Evolutionary conservation across 2,888 invertebrate genomes (phyloP).

Genomic region (Lasius platythorax): DNA sequence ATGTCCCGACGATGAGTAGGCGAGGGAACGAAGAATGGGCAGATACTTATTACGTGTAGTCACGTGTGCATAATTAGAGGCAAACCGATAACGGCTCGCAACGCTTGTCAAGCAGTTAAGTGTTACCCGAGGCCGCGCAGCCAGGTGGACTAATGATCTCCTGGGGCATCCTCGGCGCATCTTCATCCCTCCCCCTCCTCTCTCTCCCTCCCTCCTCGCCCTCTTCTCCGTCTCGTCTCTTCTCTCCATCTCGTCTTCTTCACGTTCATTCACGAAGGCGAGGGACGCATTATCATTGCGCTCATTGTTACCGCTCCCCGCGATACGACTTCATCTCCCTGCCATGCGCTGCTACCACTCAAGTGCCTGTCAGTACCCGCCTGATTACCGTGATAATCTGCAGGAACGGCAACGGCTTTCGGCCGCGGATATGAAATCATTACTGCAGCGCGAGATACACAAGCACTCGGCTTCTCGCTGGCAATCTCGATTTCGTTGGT

Average conservation of each 20-base stretch:
- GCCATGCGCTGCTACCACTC: conserved; percentile 66
- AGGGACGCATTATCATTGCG: conserved; percentile 78
- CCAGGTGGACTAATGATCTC: conserved; percentile 82
- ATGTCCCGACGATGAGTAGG: conserved; percentile 10
- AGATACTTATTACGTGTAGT: conserved; percentile 59
- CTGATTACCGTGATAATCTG: conserved; percentile 71
- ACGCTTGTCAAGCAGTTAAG: conserved; percentile 77
- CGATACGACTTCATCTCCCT: conserved; percentile 73
- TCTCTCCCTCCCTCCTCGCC: not conserved
- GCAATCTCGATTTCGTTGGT: conserved; percentile 55
- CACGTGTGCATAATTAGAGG: conserved; percentile 77
- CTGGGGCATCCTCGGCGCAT: conserved; percentile 73
- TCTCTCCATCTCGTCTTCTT: conserved; percentile 59
- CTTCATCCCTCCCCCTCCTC: conserved; percentile 62
- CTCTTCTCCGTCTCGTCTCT: not conserved
- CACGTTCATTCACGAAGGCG: conserved; percentile 73
- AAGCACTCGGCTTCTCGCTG: conserved; percentile 21
- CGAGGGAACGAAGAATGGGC: conserved; percentile 30
- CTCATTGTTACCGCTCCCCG: conserved; percentile 77
- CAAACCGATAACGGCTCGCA: conserved; percentile 78
- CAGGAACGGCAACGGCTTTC: conserved; percentile 59
- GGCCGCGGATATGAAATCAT: conserved; percentile 57
- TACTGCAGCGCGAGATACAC: conserved; percentile 33
- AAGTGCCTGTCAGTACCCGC: conserved; percentile 61
- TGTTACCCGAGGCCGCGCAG: conserved; percentile 74